Base-by-base conservation (phyloP, 2,113 vertebrate species). In the Solea senegalensis region DNA sequence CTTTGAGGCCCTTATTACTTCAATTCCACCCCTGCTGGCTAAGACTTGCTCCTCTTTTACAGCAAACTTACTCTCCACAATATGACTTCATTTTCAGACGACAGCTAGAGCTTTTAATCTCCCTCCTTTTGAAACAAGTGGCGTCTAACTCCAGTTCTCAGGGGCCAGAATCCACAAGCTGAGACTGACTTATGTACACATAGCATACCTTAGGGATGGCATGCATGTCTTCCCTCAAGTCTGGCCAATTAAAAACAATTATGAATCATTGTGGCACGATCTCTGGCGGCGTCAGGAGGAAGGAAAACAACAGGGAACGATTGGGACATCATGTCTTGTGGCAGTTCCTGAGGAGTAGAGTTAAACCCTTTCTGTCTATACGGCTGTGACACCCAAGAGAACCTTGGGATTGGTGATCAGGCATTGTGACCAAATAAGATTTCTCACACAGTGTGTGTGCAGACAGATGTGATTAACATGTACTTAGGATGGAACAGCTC, bases 11-110 rank as follows among this genome's bases (percentile, higher is more conserved):
- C 12, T 45, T 10, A 45, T 44, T 48, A 52, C 21, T 6, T 54
- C 7, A 0, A 27, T 7, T 56, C 34, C 52, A 7, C 14, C 2
- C 15, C 53, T 43, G 14, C 15, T 68, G 57, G 15, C 69, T 76
- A 65, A 88, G 80, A 80, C 86, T 88, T 84, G 87, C 81, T 89
- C 83, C 86, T 86, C 50, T 73, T 71, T 27, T n/a, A 45, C 34
- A 48, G 14, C 16, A 21, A 12, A 39, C 15, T 55, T 4, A 27
- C 28, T 53, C 10, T 68, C n/a, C 5, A 56, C n/a, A 4, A 10
- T 7, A 51, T 65, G 40, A 49, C 15, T 48, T 53, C 11, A 52
- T 58, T 14, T 14, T 3, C 1, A 44, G 12, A 27, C 6, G 48
- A 43, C 41, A 58, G 46, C 27, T 52, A 34, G 9, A 15, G 21